Evolutionary conservation across 2,888 invertebrate genomes (phyloP).

Genomic region (Macaria liturata): DNA sequence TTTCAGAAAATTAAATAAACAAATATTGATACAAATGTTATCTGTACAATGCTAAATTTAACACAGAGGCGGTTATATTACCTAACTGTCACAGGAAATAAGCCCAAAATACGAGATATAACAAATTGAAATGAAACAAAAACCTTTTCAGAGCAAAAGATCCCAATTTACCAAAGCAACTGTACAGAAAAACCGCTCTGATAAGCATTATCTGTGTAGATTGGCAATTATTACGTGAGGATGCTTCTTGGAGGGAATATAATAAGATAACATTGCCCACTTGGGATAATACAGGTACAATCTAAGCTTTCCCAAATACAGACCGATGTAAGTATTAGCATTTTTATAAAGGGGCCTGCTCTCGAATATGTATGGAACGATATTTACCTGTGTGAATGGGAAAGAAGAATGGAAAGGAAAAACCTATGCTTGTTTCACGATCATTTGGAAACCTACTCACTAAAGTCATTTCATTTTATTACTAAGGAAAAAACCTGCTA

Average conservation of each 20-base stretch:
- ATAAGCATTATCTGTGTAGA: constrained; percentile 13
- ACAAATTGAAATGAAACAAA: too few relatives aligned
- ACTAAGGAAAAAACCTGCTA: too few relatives aligned
- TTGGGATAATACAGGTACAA: constrained; percentile 7
- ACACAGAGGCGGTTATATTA: too few relatives aligned
- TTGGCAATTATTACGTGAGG: constrained; percentile 18
- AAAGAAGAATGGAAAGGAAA: neutral
- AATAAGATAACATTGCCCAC: constrained; percentile 13
- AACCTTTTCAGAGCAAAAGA: too few relatives aligned
- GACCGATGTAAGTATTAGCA: constrained; percentile 20
- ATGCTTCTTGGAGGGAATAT: constrained; percentile 7
- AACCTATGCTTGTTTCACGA: too few relatives aligned
- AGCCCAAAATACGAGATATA: too few relatives aligned
- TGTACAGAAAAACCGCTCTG: neutral
- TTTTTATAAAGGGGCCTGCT: constrained; percentile 16
- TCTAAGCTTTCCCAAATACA: constrained; percentile 9
- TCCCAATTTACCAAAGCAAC: neutral
- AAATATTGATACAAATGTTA: too few relatives aligned
- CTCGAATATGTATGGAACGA: constrained; percentile 14
- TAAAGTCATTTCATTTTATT: too few relatives aligned
- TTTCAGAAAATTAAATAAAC: neutral
- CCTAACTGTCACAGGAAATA: too few relatives aligned
- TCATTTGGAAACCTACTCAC: too few relatives aligned
- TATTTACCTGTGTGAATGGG: constrained; percentile 6
- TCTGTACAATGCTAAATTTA: too few relatives aligned